A percentile compares a stretch with the other conserved stretches of the same genome.
Conservation (phyloP, 2,113 vertebrate genomes). For the Sinocyclocheilus grahami region DNA sequence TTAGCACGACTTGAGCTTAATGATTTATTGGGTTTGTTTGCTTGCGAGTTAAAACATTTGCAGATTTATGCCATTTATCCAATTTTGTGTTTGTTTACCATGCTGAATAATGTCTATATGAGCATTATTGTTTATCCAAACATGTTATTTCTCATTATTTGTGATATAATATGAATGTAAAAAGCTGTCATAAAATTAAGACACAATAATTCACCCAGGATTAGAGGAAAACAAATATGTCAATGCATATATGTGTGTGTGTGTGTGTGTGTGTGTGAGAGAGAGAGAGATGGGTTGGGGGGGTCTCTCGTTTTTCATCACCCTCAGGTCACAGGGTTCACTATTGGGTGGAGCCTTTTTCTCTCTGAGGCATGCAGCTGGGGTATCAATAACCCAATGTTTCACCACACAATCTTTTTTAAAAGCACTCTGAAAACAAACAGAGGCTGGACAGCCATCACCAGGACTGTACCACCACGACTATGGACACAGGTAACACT, state of each 20-base stretch:
- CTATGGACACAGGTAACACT: constrained; percentile 42
- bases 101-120: not conserved
- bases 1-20: not conserved
- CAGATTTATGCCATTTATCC: not conserved
- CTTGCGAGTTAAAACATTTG: not conserved
- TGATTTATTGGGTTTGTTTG: not conserved
- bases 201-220: not conserved
- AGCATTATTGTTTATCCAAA: not conserved
- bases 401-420: constrained; percentile 43
- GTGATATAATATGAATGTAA: not conserved
- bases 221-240: not conserved
- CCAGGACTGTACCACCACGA: constrained; percentile 6
- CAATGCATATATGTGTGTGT: not conserved
- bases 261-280: too few species aligned
- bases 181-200: not conserved
- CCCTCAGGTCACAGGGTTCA: constrained; percentile 47
- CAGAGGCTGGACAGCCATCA: constrained; percentile 10
- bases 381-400: constrained; percentile 53
- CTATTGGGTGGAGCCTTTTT: constrained; percentile 48
- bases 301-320: constrained; percentile 19
- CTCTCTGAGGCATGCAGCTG: constrained; percentile 20
- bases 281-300: not conserved
- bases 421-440: constrained; percentile 52
- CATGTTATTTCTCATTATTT: not conserved
- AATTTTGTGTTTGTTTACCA: not conserved